Evolutionary conservation across 1,140 invertebrate species (phyloP).

Genomic region (Monochamus saltuarius): DNA sequence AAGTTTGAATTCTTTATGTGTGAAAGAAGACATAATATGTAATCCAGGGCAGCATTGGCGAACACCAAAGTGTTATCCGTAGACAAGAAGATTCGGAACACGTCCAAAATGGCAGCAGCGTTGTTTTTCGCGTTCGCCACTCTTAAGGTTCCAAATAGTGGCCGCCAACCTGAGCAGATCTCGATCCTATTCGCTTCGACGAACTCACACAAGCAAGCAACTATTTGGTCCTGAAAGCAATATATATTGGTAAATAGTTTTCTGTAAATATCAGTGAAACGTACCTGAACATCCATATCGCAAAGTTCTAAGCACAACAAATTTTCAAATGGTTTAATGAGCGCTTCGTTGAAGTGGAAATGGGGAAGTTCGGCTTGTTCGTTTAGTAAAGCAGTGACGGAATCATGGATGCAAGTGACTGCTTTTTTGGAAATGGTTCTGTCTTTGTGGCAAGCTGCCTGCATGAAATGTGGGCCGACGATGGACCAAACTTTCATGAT

Average conservation of each 20-base stretch:
- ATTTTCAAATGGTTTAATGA: conserved; percentile 95
- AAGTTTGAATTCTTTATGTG: conserved; percentile 60
- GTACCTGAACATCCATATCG: conserved; percentile 81
- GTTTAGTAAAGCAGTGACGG: conserved; percentile 83
- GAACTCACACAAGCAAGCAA: conserved; percentile 92
- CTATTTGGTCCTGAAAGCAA: conserved; percentile 74
- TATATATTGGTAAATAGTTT: neutral
- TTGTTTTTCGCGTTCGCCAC: conserved; percentile 71
- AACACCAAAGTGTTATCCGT: conserved; percentile 92
- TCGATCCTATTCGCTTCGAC: conserved; percentile 91
- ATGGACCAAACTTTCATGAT: conserved; percentile 89
- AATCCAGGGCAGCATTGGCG: conserved; percentile 90
- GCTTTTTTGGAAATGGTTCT: conserved; percentile 86
- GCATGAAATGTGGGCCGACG: conserved; percentile 88
- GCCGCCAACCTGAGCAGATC: conserved; percentile 90
- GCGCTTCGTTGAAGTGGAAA: conserved; percentile 93
- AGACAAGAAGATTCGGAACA: conserved; percentile 88
- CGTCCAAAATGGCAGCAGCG: conserved; percentile 80
- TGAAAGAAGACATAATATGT: conserved; percentile 83
- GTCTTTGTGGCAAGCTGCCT: conserved; percentile 91
- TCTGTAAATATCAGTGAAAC: neutral
- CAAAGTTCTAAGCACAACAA: conserved; percentile 88
- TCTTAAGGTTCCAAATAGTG: conserved; percentile 85
- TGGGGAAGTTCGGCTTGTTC: conserved; percentile 86
- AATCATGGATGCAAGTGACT: conserved; percentile 91